phyloP scores from a whole-genome alignment of 2,888 invertebrate genomes.

The Phlogophora meticulosa region DNA sequence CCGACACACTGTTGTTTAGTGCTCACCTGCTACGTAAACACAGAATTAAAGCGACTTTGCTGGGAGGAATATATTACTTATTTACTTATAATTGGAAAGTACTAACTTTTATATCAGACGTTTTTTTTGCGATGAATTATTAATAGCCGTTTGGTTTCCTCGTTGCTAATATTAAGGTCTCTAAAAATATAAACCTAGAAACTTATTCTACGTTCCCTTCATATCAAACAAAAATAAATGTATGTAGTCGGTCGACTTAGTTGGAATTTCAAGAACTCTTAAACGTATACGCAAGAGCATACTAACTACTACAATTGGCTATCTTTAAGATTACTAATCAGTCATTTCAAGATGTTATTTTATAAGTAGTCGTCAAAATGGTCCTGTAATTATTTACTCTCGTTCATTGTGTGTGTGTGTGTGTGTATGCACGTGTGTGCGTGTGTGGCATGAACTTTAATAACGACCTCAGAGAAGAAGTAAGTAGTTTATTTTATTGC shows the following conservation, averaged over 20 bases:
- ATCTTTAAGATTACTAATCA: background rate
- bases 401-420: background rate
- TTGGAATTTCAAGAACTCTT: background rate
- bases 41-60: constrained; percentile 5
- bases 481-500: background rate
- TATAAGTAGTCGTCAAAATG: background rate
- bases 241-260: background rate
- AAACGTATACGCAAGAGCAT: too few relatives aligned
- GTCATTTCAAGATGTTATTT: background rate
- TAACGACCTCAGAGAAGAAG: background rate
- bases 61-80: constrained; percentile 25
- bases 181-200: background rate
- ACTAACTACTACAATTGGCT: background rate
- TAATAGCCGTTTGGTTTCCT: constrained; percentile 21
- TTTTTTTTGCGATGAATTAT: constrained; percentile 15
- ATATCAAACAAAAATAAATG: background rate
- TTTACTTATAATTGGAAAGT: constrained; percentile 35
- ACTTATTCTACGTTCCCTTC: background rate
- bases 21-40: constrained; percentile 1
- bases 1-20: constrained; percentile 17
- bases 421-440: background rate
- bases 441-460: background rate
- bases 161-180: background rate
- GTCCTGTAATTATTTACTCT: background rate
- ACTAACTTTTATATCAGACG: constrained; percentile 18